Evolutionary conservation across 2,888 invertebrate species (phyloP).

Genomic region (Cremastinae sp.): DNA sequence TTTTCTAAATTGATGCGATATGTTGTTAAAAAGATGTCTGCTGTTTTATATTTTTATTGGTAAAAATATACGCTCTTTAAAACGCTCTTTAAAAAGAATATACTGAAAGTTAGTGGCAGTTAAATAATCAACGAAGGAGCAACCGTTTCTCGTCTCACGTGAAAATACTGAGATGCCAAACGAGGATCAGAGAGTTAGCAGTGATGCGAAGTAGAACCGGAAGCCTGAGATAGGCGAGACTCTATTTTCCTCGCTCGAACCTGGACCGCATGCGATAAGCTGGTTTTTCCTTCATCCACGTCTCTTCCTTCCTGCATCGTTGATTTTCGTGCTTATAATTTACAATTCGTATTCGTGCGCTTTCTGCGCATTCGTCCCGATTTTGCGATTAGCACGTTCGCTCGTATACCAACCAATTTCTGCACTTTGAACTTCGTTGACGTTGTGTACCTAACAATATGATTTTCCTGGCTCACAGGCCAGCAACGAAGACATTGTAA

Average conservation of each 20-base stretch:
- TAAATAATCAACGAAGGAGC: not conserved
- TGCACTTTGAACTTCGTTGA: not conserved
- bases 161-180: not conserved
- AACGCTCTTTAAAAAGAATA: no score
- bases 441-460: not conserved
- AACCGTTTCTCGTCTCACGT: not conserved
- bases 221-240: slow-evolving; percentile 1
- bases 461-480: not conserved
- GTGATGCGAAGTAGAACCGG: slow-evolving; percentile 14
- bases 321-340: slow-evolving; percentile 34
- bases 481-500: no score
- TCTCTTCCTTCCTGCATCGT: slow-evolving; percentile 42
- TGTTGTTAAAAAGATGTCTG: no score
- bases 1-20: no score
- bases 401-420: not conserved
- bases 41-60: no score
- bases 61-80: no score
- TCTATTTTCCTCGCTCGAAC: slow-evolving; percentile 33
- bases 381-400: slow-evolving; percentile 62
- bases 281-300: slow-evolving; percentile 41
- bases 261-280: slow-evolving; percentile 51
- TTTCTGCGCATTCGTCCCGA: slow-evolving; percentile 49
- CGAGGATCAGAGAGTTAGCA: no score
- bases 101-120: not conserved
- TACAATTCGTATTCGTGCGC: slow-evolving; percentile 25